Base-by-base conservation (phyloP, 2,797 vertebrate genomes). In the Lagorchestes hirsutus region DNA sequence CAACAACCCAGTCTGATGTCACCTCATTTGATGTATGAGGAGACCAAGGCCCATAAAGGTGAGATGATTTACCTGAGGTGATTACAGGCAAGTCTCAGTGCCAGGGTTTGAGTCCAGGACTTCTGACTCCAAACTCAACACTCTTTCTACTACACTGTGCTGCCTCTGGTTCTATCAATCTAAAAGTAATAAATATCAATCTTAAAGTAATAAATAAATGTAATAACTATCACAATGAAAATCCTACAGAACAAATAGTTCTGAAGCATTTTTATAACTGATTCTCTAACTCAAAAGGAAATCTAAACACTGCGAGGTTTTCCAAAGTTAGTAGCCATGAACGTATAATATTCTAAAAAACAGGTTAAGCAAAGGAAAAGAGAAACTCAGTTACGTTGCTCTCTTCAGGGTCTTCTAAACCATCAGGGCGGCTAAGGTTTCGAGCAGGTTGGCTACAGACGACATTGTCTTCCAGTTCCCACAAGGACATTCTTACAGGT, bases 391-490 rank as follows among this genome's bases (percentile, higher is more conserved):
- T 98, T 98, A 99, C 99, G 55, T 99, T 99, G 98, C 98, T 99
- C 12, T 99, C 99, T 97, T 99, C 99, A 0, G 99, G 98, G 97
- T 99, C 99, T 98, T 99, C 99, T 95, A 99, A 99, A 93, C 99
- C 99, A 74, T 99, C 99, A 31, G 99, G 99, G 4, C 99, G 99
- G 97, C 99, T 99, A 94, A 99, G 99, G 97, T 99, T 99, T 97
- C 99, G 99, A 91, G 99, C 99, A 92, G 99, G 99, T 97, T 99
- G 99, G 98, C 99, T 99, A 95, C 99, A 99, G 96, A 99, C 99
- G 24, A 99, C 99, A 6, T 99, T 99, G 94, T 99, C 99, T 98
- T 99, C 99, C 0, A 98, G 95, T 59, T 98, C 98, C 99, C 99
- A 99, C 74, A 99, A 99, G 57, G 99, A 99, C 4, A 98, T 99